Conservation (phyloP, 2,888 invertebrate species). For the Scaptomyza polygonia region DNA sequence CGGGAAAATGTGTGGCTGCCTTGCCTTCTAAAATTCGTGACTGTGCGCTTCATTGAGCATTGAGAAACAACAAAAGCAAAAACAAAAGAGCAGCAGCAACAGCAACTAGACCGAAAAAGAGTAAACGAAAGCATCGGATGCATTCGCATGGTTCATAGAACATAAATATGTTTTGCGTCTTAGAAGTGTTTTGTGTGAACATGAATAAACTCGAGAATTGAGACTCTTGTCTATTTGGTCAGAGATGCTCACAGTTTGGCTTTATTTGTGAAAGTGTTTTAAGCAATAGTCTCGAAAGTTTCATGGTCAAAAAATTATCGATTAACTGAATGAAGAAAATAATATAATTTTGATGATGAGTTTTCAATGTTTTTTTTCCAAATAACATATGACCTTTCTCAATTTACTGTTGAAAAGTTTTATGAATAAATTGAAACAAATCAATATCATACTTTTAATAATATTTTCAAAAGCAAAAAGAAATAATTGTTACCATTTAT, state of each 20-base stretch:
- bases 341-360: no score
- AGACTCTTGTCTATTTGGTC: slow-evolving; percentile 21
- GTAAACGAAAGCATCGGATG: slow-evolving; percentile 21
- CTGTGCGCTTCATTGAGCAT: slow-evolving; percentile 71
- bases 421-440: no score
- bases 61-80: slow-evolving; percentile 14
- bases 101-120: neutral
- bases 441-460: no score
- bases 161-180: slow-evolving; percentile 35
- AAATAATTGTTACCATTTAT: neutral
- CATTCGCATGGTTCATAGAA: slow-evolving; percentile 24
- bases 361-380: no score
- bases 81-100: slow-evolving; percentile 10
- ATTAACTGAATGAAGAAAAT: no score
- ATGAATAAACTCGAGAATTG: slow-evolving; percentile 16
- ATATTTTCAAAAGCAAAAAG: neutral
- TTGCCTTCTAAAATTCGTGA: slow-evolving; percentile 37
- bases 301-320: neutral
- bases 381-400: no score
- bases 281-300: neutral
- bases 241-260: slow-evolving; percentile 3
- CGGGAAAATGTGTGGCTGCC: slow-evolving; percentile 42
- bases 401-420: no score
- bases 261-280: neutral
- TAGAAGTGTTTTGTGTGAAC: slow-evolving; percentile 19